Evolutionary conservation across 2,888 invertebrate species (phyloP), one percentile per base, ranked within the genome.

Genomic region (Drosophila aldrichi): DNA sequence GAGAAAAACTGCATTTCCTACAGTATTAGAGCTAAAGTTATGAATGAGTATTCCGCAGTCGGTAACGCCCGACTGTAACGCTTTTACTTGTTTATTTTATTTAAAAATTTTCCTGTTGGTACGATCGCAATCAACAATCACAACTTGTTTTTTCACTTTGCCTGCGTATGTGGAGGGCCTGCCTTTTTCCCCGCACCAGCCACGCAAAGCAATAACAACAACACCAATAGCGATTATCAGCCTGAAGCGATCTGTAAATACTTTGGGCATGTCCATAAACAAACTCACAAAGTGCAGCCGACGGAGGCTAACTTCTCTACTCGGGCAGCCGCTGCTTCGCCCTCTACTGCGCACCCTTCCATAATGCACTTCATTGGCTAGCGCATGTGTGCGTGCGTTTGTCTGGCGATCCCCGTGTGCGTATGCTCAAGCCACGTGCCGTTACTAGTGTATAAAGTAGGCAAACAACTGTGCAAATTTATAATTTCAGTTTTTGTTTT

Each of bases 271-370:
- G 74, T 36, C 84, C 87, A 82, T 87, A 83, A 74, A 46, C 16
- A 66, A 49, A 65, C 52, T 69, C 60, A 86, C 74, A 86, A 81
- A 87, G 81, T 77, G 82, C 74, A 82, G 70, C 81, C 83, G 82
- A 60, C 74, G 46, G 18, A 46, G 41, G 12, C 40, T 40, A 54
- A 18, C 43, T 29, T 10, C 14, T 16, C 12, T 22, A 25, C 10
- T 12, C 18, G 22, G 12, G 12, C 32, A 29, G 12, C 51, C 20
- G n/a, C 22, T 40, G 12, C 40, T 16, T 10, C 40, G 18, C 16
- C 25, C 29, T 29, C 6, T 2, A 20, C 14, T 9, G 9, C n/a
- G 16, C n/a, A n/a, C 14, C 1, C 2, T 38, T 18, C 16, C 29
- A 29, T 9, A 6, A 34, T 10, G 10, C 12, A 32, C 32, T 49